Conservation (phyloP, 2,888 invertebrate species). For the Lasioglossum pauxillum region DNA sequence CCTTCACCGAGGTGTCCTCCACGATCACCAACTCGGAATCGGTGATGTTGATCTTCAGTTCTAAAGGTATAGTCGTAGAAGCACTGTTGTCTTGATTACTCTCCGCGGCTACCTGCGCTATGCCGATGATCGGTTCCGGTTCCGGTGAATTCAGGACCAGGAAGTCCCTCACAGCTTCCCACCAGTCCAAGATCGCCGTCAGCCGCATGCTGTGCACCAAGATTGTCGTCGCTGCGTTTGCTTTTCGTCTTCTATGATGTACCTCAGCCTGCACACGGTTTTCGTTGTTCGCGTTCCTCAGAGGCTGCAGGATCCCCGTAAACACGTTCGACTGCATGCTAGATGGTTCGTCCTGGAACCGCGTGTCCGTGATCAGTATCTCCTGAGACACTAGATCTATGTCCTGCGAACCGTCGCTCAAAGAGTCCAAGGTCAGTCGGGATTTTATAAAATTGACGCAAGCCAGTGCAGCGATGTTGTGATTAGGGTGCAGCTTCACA, state of each 20-base stretch:
- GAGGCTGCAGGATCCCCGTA: slow-evolving; percentile 94
- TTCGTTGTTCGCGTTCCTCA: slow-evolving; percentile 85
- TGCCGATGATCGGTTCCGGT: slow-evolving; percentile 76
- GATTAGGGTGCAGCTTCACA: slow-evolving; percentile 88
- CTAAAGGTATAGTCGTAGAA: slow-evolving; percentile 86
- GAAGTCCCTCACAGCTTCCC: slow-evolving; percentile 93
- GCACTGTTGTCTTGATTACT: slow-evolving; percentile 66
- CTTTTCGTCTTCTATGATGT: slow-evolving; percentile 89
- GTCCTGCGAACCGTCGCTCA: slow-evolving; percentile 95
- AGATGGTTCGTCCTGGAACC: slow-evolving; percentile 88
- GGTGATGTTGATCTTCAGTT: slow-evolving; percentile 96
- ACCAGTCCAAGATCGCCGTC: slow-evolving; percentile 97
- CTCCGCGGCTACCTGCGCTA: slow-evolving; percentile 51
- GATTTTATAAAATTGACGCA: slow-evolving; percentile 97
- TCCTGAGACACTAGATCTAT: slow-evolving; percentile 97
- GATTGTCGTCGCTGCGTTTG: slow-evolving; percentile 92
- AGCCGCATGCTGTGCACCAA: slow-evolving; percentile 97
- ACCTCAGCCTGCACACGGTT: slow-evolving; percentile 91
- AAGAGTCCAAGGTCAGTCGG: slow-evolving; percentile 92
- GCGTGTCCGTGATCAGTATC: slow-evolving; percentile 92
- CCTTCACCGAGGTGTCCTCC: slow-evolving; percentile 94
- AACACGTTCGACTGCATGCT: slow-evolving; percentile 94
- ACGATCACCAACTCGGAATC: slow-evolving; percentile 98
- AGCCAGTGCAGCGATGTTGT: slow-evolving; percentile 88
- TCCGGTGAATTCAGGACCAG: slow-evolving; percentile 86